phyloP scores from a whole-genome alignment of 1,140 invertebrate genomes.

The Gonioctena quinquepunctata region DNA sequence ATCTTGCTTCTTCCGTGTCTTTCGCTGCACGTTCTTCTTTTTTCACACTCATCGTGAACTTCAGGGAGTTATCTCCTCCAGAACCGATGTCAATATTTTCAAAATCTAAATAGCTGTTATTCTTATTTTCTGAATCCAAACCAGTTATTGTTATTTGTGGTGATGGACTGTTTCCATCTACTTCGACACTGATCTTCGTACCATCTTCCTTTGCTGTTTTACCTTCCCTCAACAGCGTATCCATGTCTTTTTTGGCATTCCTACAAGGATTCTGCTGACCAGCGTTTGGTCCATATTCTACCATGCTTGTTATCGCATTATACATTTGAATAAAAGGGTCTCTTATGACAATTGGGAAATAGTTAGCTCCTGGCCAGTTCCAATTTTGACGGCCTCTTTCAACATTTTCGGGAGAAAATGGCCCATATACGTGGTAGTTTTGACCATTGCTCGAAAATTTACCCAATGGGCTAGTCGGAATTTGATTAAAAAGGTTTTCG shows the following conservation, averaged over 20 bases:
- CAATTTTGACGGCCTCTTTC: constrained; percentile 38
- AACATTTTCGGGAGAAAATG: not conserved
- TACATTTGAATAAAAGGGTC: constrained; percentile 61
- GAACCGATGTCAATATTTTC: constrained; percentile 39
- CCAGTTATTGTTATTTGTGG: constrained; percentile 14
- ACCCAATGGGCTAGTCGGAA: not conserved
- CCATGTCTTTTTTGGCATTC: not conserved
- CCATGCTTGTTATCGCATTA: constrained; percentile 58
- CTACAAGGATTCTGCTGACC: constrained; percentile 30
- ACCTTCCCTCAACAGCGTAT: not conserved
- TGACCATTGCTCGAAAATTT: not conserved
- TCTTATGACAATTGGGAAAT: constrained; percentile 62
- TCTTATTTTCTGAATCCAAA: not conserved
- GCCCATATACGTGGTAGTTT: constrained; percentile 5
- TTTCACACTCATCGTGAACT: constrained; percentile 11
- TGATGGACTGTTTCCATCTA: not conserved
- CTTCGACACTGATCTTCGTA: constrained; percentile 5
- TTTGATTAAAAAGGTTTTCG: not conserved
- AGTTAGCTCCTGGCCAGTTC: constrained; percentile 56
- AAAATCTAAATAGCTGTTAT: constrained; percentile 29
- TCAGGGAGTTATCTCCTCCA: constrained; percentile 14
- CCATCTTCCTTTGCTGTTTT: not conserved
- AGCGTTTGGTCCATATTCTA: constrained; percentile 62
- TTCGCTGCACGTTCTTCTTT: constrained; percentile 16
- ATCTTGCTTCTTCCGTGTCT: constrained; percentile 7